A percentile compares a stretch with the other conserved stretches of the same genome.
Conservation (phyloP, 2,888 invertebrate genomes). For the Melipona beecheii region DNA sequence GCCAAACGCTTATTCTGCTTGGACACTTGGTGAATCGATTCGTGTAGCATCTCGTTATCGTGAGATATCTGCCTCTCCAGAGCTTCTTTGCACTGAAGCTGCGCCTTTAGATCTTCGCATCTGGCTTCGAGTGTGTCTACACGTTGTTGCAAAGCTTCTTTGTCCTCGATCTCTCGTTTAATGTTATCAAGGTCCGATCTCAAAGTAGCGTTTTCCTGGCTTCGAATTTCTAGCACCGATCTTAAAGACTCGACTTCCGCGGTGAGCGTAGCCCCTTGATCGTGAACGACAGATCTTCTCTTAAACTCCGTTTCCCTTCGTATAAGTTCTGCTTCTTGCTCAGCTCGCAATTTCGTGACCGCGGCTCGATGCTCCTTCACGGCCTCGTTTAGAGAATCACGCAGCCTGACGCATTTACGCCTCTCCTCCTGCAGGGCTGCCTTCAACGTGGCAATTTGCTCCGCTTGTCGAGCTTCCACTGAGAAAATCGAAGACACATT, state of each 20-base stretch:
- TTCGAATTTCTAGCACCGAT: constrained; percentile 94
- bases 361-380: constrained; percentile 77
- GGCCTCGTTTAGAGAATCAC: constrained; percentile 74
- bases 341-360: constrained; percentile 81
- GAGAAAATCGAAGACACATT: constrained; percentile 44
- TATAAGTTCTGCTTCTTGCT: constrained; percentile 86
- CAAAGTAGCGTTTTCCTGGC: constrained; percentile 92
- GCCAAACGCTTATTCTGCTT: constrained; percentile 91
- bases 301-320: constrained; percentile 85
- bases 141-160: constrained; percentile 89
- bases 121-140: constrained; percentile 92
- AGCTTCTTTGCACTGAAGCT: constrained; percentile 88
- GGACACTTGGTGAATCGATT: constrained; percentile 90
- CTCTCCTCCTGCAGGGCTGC: constrained; percentile 76
- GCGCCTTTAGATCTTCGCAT: constrained; percentile 93
- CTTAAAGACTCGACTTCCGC: constrained; percentile 93
- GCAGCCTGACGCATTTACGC: constrained; percentile 72
- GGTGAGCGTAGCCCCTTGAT: constrained; percentile 85
- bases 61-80: constrained; percentile 89
- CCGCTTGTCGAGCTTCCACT: constrained; percentile 77
- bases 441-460: constrained; percentile 74
- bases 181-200: constrained; percentile 89
- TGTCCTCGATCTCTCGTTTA: constrained; percentile 89
- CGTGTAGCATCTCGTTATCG: constrained; percentile 90
- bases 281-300: constrained; percentile 85